These are phyloP conservation scores for Rotaria socialis DNA, from an alignment of 2,888 invertebrate species.

Conservation along the genomic window DNA sequence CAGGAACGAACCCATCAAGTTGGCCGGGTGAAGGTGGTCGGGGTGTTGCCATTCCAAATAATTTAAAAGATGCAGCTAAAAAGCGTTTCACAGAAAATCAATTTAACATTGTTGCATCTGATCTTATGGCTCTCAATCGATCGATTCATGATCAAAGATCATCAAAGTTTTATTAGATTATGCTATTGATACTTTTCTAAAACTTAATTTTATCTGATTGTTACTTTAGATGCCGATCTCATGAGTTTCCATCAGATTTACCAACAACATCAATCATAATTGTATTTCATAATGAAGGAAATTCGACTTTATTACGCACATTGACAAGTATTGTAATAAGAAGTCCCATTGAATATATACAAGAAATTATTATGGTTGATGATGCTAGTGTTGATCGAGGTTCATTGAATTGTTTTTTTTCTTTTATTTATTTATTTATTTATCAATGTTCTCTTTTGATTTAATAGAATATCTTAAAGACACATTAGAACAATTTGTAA, in stretches of 20 bases:
- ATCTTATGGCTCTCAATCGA: conserved; percentile 91
- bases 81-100: conserved; percentile 96
- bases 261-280: conserved; percentile 45
- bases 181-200: conserved; percentile 21
- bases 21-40: conserved; percentile 83
- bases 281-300: conserved; percentile 46
- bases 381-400: conserved; percentile 51
- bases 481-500: conserved; percentile 81
- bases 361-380: conserved; percentile 55
- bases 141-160: conserved; percentile 82
- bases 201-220: conserved; percentile 30
- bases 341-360: conserved; percentile 51
- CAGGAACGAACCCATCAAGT: conserved; percentile 60
- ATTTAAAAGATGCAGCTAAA: conserved; percentile 80
- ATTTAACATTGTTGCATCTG: conserved; percentile 93
- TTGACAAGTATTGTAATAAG: conserved; percentile 55
- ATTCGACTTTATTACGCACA: conserved; percentile 48
- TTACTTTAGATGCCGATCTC: conserved; percentile 38
- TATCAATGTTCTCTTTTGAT: no score
- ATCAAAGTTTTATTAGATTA: conserved; percentile 16
- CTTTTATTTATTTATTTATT: background rate
- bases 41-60: conserved; percentile 81
- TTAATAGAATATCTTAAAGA: conserved; percentile 69
- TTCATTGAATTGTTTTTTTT: background rate
- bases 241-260: conserved; percentile 36